These are phyloP conservation scores for Pseudopodoces humilis DNA, from an alignment of 2,113 vertebrate species.

Conservation along the genomic window DNA sequence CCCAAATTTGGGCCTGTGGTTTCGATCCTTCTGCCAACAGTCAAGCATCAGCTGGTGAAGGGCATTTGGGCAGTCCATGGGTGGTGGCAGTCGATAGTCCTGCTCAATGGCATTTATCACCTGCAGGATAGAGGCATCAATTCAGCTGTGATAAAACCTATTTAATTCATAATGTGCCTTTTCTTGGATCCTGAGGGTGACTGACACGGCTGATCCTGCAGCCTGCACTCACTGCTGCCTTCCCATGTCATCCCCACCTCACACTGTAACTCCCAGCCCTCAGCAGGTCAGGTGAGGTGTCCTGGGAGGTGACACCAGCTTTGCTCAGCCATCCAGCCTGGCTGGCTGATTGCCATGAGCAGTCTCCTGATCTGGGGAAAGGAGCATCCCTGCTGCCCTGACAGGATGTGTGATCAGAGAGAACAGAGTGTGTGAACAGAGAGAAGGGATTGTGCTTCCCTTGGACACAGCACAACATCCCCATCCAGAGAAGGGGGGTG, in stretches of 20 bases:
- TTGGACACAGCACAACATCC: not conserved
- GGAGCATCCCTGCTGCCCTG: not conserved
- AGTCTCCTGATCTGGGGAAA: not conserved
- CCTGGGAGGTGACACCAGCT: not conserved
- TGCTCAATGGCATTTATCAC: conserved; percentile 97
- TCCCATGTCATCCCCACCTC: not conserved
- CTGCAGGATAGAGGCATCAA: conserved; percentile 56
- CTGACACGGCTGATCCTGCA: not conserved
- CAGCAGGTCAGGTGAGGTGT: not conserved
- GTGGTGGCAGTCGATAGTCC: conserved; percentile 91
- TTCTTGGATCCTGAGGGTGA: not conserved
- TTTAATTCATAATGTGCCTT: not conserved
- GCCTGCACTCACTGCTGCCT: not conserved
- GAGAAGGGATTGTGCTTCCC: not conserved
- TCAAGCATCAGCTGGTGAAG: conserved; percentile 96
- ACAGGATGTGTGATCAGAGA: not conserved
- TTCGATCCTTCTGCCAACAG: conserved; percentile 97
- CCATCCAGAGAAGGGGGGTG: not conserved
- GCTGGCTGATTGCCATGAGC: not conserved
- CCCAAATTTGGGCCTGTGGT: conserved; percentile 91
- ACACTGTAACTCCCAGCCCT: not conserved
- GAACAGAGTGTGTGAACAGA: not conserved
- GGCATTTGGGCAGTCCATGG: conserved; percentile 93
- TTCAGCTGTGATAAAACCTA: not conserved
- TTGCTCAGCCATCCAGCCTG: not conserved